Evolutionary conservation across 2,888 invertebrate species (phyloP), one percentile per base, ranked within the genome.

Genomic region (Agonopterix heracliana): DNA sequence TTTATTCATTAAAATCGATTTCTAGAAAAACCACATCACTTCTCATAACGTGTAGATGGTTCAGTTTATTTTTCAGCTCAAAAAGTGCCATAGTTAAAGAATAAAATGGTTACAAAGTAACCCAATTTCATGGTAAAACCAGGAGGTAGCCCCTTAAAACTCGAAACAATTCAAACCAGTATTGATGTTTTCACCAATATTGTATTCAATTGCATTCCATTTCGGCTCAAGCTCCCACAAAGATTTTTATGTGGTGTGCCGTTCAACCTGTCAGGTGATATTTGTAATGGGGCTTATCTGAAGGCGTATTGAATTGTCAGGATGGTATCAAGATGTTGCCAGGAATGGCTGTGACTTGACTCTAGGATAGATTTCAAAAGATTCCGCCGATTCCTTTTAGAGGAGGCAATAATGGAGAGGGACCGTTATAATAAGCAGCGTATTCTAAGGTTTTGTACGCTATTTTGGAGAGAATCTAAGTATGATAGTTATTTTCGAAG

Each of bases 221-320:
- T 53, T 52, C 38, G 43, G 45, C 44, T 46, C 52, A 11, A 56
- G 61, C 64, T 64, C 59, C 65, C 66, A 69, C 67, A 61, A 68
- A 64, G 66, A 70, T 73, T 78, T 73, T 72, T 71, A 76, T 75
- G 68, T 65, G 63, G 54, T 53, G 53, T 64, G 69, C 68, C 68
- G 56, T 61, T 66, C 61, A 58, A 63, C 62, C 60, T 64, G 74
- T 73, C 72, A 70, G 61, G 63, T 66, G 66, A 74, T 75, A 79
- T 75, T 76, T 74, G 72, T 77, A 75, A 73, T 71, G 64, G 69
- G 56, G 59, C 67, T 74, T 76, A 78, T 78, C 75, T 75, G 54
- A 64, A 67, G 62, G 68, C 61, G 60, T 76, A 83, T 82, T 77
- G 79, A 83, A 80, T 80, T 78, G 81, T 81, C 82, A 78, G 62